These are phyloP conservation scores for Plagodis pulveraria DNA, from an alignment of 2,888 invertebrate species.

Conservation along the genomic window DNA sequence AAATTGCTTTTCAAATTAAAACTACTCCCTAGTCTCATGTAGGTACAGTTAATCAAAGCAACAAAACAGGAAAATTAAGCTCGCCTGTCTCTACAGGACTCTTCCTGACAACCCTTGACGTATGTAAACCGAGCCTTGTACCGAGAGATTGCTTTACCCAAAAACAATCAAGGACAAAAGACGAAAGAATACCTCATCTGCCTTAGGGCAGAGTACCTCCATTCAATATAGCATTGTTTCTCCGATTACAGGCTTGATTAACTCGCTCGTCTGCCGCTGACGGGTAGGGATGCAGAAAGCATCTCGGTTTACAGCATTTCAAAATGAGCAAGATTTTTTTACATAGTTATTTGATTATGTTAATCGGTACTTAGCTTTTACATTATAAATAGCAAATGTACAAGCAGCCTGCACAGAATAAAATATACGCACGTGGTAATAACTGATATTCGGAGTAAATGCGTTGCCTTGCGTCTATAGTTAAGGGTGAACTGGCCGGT, in stretches of 20 bases:
- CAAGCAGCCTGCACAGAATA: too few species aligned
- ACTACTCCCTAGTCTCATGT: not conserved
- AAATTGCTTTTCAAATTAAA: too few species aligned
- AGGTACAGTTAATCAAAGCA: slow-evolving; percentile 7
- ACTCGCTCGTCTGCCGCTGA: slow-evolving; percentile 55
- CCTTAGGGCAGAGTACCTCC: slow-evolving; percentile 44
- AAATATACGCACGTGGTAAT: too few species aligned
- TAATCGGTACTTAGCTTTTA: too few species aligned
- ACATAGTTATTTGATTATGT: too few species aligned
- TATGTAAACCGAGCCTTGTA: slow-evolving; percentile 27
- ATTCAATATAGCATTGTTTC: slow-evolving; percentile 73
- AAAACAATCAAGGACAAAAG: slow-evolving; percentile 37
- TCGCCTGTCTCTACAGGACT: not conserved
- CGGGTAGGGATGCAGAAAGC: slow-evolving; percentile 40
- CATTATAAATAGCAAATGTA: too few species aligned
- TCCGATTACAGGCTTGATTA: slow-evolving; percentile 79
- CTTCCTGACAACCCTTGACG: slow-evolving; percentile 3
- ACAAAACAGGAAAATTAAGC: slow-evolving; percentile 14
- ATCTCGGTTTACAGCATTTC: not conserved
- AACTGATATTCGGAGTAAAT: too few species aligned
- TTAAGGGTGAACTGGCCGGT: too few species aligned
- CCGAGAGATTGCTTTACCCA: slow-evolving; percentile 31
- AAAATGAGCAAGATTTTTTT: not conserved
- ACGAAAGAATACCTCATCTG: slow-evolving; percentile 27
- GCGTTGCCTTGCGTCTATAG: too few species aligned